Evolutionary conservation across 2,888 invertebrate species (phyloP), one percentile per base, ranked within the genome.

Genomic region (Philhelius pedissequus): DNA sequence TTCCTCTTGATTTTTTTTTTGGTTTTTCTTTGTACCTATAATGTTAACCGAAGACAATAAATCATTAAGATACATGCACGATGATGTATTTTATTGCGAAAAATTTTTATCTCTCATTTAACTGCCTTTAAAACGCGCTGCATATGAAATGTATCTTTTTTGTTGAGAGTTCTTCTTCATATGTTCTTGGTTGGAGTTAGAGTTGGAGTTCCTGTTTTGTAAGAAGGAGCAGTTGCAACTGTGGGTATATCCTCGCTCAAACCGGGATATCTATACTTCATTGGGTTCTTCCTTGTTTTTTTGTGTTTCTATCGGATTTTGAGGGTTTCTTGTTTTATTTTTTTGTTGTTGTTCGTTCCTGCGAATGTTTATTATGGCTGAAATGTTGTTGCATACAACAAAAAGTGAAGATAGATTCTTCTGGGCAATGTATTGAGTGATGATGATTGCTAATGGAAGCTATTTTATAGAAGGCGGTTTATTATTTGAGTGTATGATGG

Each of bases 51-150:
- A 86, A 83, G 86, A 87, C 87, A 87, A 87, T 87, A 87, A 87
- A 87, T 87, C 87, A 87, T 87, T 87, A 86, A 86, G 87, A 87
- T 87, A 87, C 87, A 87, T 87, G 86, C 86, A 86, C 86, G 87
- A 87, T 87, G 87, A 87, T 87, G 87, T 87, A 87, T 87, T 87
- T 87, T 87, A 87, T 86, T 86, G 87, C 86, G 87, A 87, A 87
- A 87, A 87, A 87, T 86, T 87, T 87, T 87, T 87, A 87, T 87
- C 87, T 87, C 87, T 87, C 87, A 87, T 87, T 87, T 87, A 87
- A 87, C 87, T 87, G 87, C 86, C 86, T 86, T 87, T 86, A 87
- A 87, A 81, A 81, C 69, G 76, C 71, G 80, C 84, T 84, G 84
- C 84, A 84, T 84, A 84, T 84, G 84, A 84, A 84, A 84, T 80